These are phyloP conservation scores for Anniella stebbinsi DNA, from an alignment of 2,797 vertebrate species.

Conservation along the genomic window DNA sequence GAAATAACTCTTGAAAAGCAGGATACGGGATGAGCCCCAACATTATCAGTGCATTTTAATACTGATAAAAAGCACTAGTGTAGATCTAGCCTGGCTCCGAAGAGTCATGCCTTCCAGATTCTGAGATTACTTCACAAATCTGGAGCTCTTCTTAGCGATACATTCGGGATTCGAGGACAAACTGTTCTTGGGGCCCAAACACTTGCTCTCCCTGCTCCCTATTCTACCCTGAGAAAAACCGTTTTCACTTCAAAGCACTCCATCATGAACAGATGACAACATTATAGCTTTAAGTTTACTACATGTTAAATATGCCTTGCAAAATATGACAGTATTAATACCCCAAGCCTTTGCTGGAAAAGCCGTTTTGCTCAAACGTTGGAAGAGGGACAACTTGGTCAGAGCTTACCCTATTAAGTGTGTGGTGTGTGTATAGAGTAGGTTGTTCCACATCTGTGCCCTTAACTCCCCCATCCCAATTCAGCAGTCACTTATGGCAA, in stretches of 20 bases:
- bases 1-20: too few relatives aligned
- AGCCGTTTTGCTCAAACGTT: neutral
- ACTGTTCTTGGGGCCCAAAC: neutral
- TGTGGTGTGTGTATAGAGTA: neutral
- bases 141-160: neutral
- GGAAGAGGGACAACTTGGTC: neutral
- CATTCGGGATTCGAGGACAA: neutral
- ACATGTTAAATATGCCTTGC: neutral
- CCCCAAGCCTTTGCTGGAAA: neutral
- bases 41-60: too few relatives aligned
- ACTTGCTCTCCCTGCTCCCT: neutral
- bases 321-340: neutral
- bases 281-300: neutral
- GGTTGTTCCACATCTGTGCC: neutral
- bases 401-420: neutral
- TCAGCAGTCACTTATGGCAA: neutral
- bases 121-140: neutral
- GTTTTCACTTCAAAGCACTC: neutral
- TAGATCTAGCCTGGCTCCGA: neutral
- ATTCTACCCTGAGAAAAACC: neutral
- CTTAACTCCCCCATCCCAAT: neutral
- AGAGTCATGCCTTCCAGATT: neutral
- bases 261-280: neutral
- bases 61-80: too few relatives aligned
- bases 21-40: too few relatives aligned